These are phyloP conservation scores for Rambutsinella grinnellia DNA, from an alignment of 2,888 invertebrate species.

Conservation along the genomic window DNA sequence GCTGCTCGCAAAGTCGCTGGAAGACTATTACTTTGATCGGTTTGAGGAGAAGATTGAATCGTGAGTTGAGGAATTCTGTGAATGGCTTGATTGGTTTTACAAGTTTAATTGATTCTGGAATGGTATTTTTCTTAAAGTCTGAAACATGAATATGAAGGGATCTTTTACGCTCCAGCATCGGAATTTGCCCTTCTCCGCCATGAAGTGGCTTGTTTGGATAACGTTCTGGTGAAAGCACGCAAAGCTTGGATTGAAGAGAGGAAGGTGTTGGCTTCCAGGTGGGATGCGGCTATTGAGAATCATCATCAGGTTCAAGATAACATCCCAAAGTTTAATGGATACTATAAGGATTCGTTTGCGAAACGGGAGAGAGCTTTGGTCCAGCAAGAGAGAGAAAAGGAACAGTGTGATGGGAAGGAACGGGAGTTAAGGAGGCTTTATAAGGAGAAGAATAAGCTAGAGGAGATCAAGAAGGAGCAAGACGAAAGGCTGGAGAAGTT, in stretches of 20 bases:
- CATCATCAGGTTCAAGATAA: slow-evolving; percentile 33
- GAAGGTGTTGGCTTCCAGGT: slow-evolving; percentile 45
- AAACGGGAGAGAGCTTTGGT: slow-evolving; percentile 55
- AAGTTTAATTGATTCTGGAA: neutral
- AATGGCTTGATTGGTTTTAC: neutral
- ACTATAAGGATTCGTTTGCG: slow-evolving; percentile 58
- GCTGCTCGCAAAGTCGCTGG: slow-evolving; percentile 47
- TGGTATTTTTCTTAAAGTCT: slow-evolving; percentile 19
- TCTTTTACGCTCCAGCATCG: slow-evolving; percentile 54
- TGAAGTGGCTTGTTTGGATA: slow-evolving; percentile 60
- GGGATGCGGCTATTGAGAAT: slow-evolving; percentile 50
- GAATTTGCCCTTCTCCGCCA: slow-evolving; percentile 55
- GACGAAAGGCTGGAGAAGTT: slow-evolving; percentile 55
- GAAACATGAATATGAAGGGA: slow-evolving; percentile 7
- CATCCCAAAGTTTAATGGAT: slow-evolving; percentile 58
- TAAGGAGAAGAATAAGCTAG: slow-evolving; percentile 50
- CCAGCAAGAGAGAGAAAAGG: slow-evolving; percentile 42
- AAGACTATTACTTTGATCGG: slow-evolving; percentile 59
- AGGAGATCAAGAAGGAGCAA: slow-evolving; percentile 41
- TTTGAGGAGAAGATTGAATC: slow-evolving; percentile 41
- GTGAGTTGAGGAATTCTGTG: slow-evolving; percentile 24
- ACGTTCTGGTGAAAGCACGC: slow-evolving; percentile 58
- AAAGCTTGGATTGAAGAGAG: slow-evolving; percentile 43
- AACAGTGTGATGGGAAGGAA: slow-evolving; percentile 41
- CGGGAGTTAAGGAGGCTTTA: slow-evolving; percentile 48